A percentile compares a stretch with the other conserved stretches of the same genome.
Evolutionary conservation across 2,888 invertebrate species (phyloP).

Genomic region (Sinelater perroti): DNA sequence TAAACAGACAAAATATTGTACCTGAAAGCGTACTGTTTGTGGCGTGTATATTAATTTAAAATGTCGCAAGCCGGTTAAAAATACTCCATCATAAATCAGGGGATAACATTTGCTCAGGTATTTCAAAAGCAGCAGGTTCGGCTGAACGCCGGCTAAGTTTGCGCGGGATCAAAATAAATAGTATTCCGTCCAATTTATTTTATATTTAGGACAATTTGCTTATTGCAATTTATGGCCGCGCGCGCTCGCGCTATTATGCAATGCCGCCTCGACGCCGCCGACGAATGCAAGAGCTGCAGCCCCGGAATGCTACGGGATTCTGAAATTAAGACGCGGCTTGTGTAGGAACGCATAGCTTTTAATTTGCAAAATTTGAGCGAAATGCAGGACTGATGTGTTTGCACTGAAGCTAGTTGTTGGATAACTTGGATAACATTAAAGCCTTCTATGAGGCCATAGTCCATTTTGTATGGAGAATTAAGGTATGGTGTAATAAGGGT

Average conservation of each 20-base stretch:
- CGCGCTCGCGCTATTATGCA: not conserved
- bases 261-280: too few relatives aligned
- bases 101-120: conserved; percentile 56
- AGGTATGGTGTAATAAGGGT: too few relatives aligned
- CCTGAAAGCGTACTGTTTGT: conserved; percentile 40
- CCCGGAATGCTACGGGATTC: too few relatives aligned
- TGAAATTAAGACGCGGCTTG: too few relatives aligned
- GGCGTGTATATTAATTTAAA: conserved; percentile 46
- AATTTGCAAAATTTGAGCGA: too few relatives aligned
- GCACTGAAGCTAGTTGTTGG: too few relatives aligned
- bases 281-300: too few relatives aligned
- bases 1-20: conserved; percentile 36
- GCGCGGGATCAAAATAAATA: conserved; percentile 33
- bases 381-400: too few relatives aligned
- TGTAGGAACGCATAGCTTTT: too few relatives aligned
- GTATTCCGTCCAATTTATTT: conserved; percentile 15
- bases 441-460: too few relatives aligned
- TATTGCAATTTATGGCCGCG: not conserved
- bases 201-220: conserved; percentile 1
- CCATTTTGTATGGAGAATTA: too few relatives aligned
- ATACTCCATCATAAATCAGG: conserved; percentile 55
- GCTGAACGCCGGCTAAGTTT: conserved; percentile 35
- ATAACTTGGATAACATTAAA: too few relatives aligned
- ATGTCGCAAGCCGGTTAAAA: conserved; percentile 55
- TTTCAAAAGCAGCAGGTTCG: conserved; percentile 55